phyloP scores from a whole-genome alignment of 2,113 vertebrate species.

The Candoia aspera region DNA sequence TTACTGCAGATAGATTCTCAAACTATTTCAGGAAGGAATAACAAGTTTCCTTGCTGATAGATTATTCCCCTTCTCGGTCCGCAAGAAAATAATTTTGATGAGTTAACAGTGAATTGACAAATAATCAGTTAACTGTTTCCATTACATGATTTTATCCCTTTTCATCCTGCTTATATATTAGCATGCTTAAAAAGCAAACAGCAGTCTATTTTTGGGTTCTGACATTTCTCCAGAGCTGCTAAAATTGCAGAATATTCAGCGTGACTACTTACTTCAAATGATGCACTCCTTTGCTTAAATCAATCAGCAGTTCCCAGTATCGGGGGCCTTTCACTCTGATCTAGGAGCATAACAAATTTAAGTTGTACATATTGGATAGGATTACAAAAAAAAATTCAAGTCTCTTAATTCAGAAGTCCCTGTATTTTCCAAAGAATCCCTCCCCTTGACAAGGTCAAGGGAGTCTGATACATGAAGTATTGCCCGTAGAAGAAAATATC shows the following conservation, averaged over 20 bases:
- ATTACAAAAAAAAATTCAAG: neutral
- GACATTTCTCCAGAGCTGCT: neutral
- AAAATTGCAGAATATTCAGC: neutral
- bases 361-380: neutral
- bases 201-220: no score
- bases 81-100: neutral
- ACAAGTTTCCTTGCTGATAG: neutral
- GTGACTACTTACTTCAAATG: conserved; percentile 87
- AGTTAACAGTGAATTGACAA: neutral
- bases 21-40: neutral
- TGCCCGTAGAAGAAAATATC: neutral
- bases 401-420: neutral
- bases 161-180: no score
- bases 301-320: conserved; percentile 96
- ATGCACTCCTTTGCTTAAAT: conserved; percentile 88
- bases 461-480: neutral
- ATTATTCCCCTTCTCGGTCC: neutral
- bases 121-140: no score
- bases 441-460: neutral
- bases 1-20: neutral
- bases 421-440: neutral
- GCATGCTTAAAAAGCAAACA: neutral
- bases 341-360: conserved; percentile 72
- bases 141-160: neutral
- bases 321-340: conserved; percentile 95